Evolutionary conservation across 2,113 vertebrate species (phyloP), one percentile per base, ranked within the genome.

Genomic region (Zapornia atra): DNA sequence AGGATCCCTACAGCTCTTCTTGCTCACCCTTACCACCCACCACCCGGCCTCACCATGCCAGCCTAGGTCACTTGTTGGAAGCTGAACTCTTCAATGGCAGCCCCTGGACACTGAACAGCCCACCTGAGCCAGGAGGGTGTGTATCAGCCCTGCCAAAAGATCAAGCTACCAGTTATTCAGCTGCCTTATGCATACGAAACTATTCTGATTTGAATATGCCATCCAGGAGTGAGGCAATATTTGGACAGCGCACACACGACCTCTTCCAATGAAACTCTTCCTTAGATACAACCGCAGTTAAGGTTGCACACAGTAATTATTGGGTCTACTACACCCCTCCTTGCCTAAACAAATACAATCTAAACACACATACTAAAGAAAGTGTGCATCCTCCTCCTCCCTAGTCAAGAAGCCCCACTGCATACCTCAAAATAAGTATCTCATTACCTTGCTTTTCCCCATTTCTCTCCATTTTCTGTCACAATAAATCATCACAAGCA

Each of bases 401-500:
- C 63, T 10, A 38, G 40, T 48, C 31, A 66, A 59, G 56, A 60
- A 86, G 50, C 22, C 11, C 31, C 66, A 42, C 50, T 60, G 60
- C 51, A 42, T 14, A 66, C 46, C 48, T 92, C 70, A 59, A 78
- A 60, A 21, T 17, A 90, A 95, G 48, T 33, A 40, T 25, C 56
- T 56, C 36, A 61, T 26, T 78, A 48, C 90, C 33, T 69, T 36
- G 28, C 53, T 93, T 94, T 92, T 54, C 65, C 44, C n/a, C 0
- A 5, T 88, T 88, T 90, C 48, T 90, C 82, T 94, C 90, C 7
- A 60, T 66, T 90, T 90, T 90, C 86, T 89, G 53, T 57, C 34
- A 88, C 22, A 56, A 83, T 19, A 91, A 86, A 88, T 65, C 80
- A 94, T 65, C 61, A 31, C 53, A 60, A 75, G 71, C 34, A 77